Base-by-base conservation (phyloP, 2,113 vertebrate genomes). In the Dasyornis broadbenti region DNA sequence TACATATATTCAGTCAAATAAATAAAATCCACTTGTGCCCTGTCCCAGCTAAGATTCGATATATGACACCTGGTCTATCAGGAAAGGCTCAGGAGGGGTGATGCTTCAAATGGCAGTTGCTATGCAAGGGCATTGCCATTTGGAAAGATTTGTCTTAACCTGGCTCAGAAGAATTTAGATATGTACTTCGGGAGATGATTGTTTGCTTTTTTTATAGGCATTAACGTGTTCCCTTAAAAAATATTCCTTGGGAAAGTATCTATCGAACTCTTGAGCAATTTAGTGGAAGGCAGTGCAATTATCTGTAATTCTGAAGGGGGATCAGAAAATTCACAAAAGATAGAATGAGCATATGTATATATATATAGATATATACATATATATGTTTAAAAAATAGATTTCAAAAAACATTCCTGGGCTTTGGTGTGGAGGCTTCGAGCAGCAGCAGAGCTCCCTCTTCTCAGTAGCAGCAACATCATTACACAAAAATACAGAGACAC, bases 321-420 rank as follows among this genome's bases (percentile, higher is more conserved):
- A 70, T 90, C 52, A 56, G 39, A 94, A 81, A 92, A 83, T 45
- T 66, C 56, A 65, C 42, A 73, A 76, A 89, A 83, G 66, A 31
- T 59, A 77, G n/a, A 80, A 77, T 66, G 11, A 82, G 20, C 15
- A 50, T 35, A n/a, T 23, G 4, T 35, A 10, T 28, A 6, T 64
- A 33, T 71, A 54, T 15, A n/a, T 3, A 63, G 5, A 63, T 3
- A 33, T 2, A 76, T 0, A 47, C 1, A 65, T 24, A 27, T 16
- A 31, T 42, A 22, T 60, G 23, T 69, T 94, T 90, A 31, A 95
- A 95, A 96, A 92, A 82, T 73, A 52, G 45, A 68, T 86, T 91
- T 85, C 9, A 65, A 73, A 84, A 95, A 61, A 10, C 35, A 44
- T 75, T 91, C 20, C 49, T 44, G 22, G 39, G 57, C 79, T 95